Conservation (phyloP, 1,140 invertebrate genomes). For the Chironomus striatipennis region DNA sequence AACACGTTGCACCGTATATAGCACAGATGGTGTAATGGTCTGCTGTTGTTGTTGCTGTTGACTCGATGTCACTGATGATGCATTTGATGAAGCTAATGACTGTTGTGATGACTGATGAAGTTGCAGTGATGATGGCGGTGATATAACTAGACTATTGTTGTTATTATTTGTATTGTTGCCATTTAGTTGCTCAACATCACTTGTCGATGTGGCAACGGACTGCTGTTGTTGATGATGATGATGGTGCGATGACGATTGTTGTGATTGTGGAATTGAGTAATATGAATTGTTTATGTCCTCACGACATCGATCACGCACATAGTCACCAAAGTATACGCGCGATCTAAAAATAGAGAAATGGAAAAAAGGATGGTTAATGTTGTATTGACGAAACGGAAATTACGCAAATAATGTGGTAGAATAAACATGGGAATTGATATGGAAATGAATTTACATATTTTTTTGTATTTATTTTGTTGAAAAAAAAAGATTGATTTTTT, state of each 20-base stretch:
- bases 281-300: constrained; percentile 19
- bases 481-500: too few relatives aligned
- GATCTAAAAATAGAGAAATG: neutral
- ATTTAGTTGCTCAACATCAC: constrained; percentile 13
- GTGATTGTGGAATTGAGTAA: constrained; percentile 17
- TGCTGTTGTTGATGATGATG: constrained; percentile 14
- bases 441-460: too few relatives aligned
- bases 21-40: constrained; percentile 17
- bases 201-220: neutral
- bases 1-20: constrained; percentile 18
- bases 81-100: neutral
- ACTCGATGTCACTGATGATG: constrained; percentile 5
- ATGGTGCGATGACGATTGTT: constrained; percentile 7
- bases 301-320: constrained; percentile 21
- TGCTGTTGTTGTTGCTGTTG: constrained; percentile 13
- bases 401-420: too few relatives aligned
- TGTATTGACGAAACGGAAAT: too few relatives aligned
- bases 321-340: constrained; percentile 3
- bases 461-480: too few relatives aligned
- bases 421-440: too few relatives aligned
- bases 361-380: neutral
- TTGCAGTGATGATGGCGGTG: constrained; percentile 4
- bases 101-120: neutral
- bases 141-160: constrained; percentile 17
- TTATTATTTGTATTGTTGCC: constrained; percentile 3